Percentiles rank a stretch among this genome's conserved stretches.
These are phyloP conservation scores for Diarsia rubi DNA, from an alignment of 2,888 invertebrate genomes.

Conservation along the genomic window DNA sequence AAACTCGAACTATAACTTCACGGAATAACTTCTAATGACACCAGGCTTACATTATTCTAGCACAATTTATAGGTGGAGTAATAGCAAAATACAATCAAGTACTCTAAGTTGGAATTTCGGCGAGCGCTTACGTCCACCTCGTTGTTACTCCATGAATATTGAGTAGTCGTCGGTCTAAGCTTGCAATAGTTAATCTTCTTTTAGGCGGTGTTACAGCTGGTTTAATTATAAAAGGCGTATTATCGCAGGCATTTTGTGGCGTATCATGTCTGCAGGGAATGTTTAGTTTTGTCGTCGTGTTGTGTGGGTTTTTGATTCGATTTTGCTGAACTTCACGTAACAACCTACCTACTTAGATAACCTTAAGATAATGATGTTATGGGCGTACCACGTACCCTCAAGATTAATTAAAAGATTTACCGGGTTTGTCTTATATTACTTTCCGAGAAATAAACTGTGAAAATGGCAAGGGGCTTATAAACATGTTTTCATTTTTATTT, in stretches of 20 bases:
- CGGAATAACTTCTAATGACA: conserved; percentile 30
- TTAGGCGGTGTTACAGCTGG: conserved; percentile 71
- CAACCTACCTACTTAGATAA: not conserved
- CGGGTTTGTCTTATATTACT: not conserved
- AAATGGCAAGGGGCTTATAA: not conserved
- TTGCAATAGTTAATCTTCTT: conserved; percentile 78
- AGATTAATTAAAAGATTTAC: conserved; percentile 6
- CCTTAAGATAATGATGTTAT: not conserved
- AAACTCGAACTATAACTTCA: conserved; percentile 3
- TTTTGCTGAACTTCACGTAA: not conserved
- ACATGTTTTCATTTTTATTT: not conserved
- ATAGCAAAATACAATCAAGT: conserved; percentile 64
- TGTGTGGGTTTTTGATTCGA: not conserved
- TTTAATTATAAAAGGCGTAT: conserved; percentile 73
- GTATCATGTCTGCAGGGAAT: conserved; percentile 26
- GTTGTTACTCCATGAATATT: conserved; percentile 71
- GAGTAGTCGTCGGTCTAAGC: conserved; percentile 70
- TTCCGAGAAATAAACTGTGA: not conserved
- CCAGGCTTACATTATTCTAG: conserved; percentile 32
- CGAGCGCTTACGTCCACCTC: conserved; percentile 72
- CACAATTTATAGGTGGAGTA: conserved; percentile 36
- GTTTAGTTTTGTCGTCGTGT: conserved; percentile 8
- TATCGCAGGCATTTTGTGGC: conserved; percentile 49
- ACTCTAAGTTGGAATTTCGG: conserved; percentile 64
- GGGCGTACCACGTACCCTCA: conserved; percentile 7